Base-by-base conservation (phyloP, 2,888 invertebrate genomes). In the Gandaritis pyraliata region DNA sequence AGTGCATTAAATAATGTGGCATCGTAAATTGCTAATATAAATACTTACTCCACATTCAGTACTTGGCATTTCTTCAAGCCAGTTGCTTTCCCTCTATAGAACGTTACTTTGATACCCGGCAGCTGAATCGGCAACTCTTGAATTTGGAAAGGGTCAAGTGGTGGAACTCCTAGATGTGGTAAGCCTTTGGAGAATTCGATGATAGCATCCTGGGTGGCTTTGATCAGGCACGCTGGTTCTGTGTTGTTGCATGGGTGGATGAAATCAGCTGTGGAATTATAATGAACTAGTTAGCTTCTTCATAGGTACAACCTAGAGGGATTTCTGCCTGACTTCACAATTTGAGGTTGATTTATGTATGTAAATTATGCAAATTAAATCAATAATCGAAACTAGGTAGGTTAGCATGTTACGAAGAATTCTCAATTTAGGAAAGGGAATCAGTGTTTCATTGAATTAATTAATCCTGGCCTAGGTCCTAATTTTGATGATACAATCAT, bases 41-140 rank as follows among this genome's bases (percentile, higher is more conserved):
- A 53, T 29, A 90, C 91, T 89, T 78, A 92, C 92, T 92, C 88
- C 2, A 91, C 90, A 78, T 91, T 89, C 49, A 87, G 68, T 41
- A 90, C 89, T 71, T 88, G 82, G 67, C 91, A 91, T 69, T 91
- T 91, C 56, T 78, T 82, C 50, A 92, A 72, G 4, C 92, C 92
- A 0, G 90, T 89, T 10, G 83, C 90, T 59, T 87, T 91, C 11
- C 91, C 91, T 23, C 82, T 85, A 39, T 86, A 76, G 61, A 92
- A 91, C 1, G 91, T 91, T 33, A 92, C 91, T 62, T 88, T 91
- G 64, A 92, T 89, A 2, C 92, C 91, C 0, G 92, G 91, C 41
- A 92, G 76, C 65, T 91, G 91, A 55, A 92, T 91, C 1, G 91
- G 90, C 38, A 91, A 73, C 68, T 90, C 85, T 0, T 90, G 87